These are phyloP conservation scores for Porites cylindrica DNA, from an alignment of 92 coral and sea anemone species.

Conservation along the genomic window DNA sequence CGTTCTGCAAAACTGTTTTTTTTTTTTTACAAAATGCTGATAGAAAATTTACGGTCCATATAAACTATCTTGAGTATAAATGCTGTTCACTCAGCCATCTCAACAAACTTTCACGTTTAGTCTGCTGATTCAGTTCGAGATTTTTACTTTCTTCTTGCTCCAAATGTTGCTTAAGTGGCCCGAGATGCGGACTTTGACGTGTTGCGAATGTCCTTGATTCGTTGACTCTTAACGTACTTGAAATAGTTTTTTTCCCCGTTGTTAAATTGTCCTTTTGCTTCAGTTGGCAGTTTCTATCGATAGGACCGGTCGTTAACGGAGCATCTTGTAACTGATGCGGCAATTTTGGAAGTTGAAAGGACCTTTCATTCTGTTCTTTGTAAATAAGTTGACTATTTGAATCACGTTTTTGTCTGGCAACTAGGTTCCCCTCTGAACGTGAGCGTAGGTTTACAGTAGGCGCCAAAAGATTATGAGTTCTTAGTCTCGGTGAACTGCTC, in stretches of 20 bases:
- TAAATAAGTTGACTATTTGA: not conserved
- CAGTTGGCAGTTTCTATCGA: not conserved
- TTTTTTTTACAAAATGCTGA: no score
- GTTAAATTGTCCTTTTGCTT: not conserved
- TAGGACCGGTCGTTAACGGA: not conserved
- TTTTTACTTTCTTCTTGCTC: slow-evolving; percentile 10
- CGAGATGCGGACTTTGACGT: not conserved
- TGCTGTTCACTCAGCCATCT: slow-evolving; percentile 32
- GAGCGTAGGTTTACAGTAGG: not conserved
- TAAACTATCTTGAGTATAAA: not conserved
- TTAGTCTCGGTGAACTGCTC: slow-evolving; percentile 8
- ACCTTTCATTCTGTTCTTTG: not conserved
- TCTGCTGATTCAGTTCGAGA: not conserved
- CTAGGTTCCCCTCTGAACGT: slow-evolving; percentile 29
- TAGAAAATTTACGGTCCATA: no score
- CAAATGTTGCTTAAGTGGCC: slow-evolving; percentile 20
- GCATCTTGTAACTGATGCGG: not conserved
- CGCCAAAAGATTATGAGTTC: not conserved
- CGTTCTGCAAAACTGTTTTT: no score
- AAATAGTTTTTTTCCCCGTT: not conserved
- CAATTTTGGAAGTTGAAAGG: slow-evolving; percentile 19
- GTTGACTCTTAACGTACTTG: not conserved
- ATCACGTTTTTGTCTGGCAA: not conserved
- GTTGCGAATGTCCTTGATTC: not conserved
- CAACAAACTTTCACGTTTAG: slow-evolving; percentile 13